Base-by-base conservation (phyloP, 2,797 vertebrate genomes). In the Bothrops alternatus region DNA sequence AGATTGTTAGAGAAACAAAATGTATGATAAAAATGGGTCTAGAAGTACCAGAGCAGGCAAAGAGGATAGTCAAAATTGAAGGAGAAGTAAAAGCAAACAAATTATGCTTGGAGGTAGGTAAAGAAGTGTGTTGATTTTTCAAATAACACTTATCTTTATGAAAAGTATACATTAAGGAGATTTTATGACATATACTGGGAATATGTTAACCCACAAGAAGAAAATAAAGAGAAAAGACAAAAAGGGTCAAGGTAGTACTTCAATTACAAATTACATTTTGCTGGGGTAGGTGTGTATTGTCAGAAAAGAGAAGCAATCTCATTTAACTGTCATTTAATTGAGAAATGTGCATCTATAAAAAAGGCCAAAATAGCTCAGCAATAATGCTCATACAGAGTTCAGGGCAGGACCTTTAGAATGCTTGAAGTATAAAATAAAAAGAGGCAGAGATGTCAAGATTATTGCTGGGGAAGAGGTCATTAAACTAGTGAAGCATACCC, bases 11-110 rank as follows among this genome's bases (percentile, higher is more conserved):
- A 89, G 98, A 98, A 94, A 97, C 98, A 0, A 98, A 98, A 94
- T 98, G 97, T 94, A 97, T 99, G 97, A 61, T 98, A 69, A 98
- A 97, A 93, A 94, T 98, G 97, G 98, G 97, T 50, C 94, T 99
- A 57, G 96, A 98, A 65, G 96, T 99, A 94, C 98, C 98, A 0
- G 96, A 98, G 61, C 94, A 97, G 94, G 98, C 98, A 88, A 95
- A 97, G 94, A 96, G 60, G 61, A 91, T 99, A 94, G 94, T 98
- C 91, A 97, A 97, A 60, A 56, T 96, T 88, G 97, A 98, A 97
- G 94, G 57, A 88, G 96, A 96, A n/a, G 92, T 98, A 94, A 98
- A 97, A 47, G 90, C 95, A 90, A 96, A 97, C 88, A 97, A 96
- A 86, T 58, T 97, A 26, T 87, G 93, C 93, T 95, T 98, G 92